Percentiles rank a stretch among this genome's conserved stretches.
Evolutionary conservation across 2,797 vertebrate genomes (phyloP).

Genomic region (Mormyrus hasselquistii): DNA sequence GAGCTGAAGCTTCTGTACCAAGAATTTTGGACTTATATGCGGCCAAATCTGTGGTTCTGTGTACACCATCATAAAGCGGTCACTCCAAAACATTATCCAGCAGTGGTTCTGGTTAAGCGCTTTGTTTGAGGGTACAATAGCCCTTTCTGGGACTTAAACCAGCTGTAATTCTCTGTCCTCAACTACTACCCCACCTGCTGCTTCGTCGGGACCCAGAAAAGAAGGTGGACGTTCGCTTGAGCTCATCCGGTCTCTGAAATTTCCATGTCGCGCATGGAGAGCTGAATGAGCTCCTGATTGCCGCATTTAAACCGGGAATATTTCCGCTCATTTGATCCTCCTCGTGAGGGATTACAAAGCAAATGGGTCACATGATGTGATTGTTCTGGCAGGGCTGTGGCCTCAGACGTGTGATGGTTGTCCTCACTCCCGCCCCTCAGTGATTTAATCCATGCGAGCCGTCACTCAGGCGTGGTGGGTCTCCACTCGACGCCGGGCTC

Average conservation of each 20-base stretch:
- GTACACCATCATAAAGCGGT: neutral
- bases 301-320: neutral
- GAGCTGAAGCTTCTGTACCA: neutral
- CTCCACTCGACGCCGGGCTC: neutral
- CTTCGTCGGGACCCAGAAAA: neutral
- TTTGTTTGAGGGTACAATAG: neutral
- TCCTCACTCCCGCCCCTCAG: neutral
- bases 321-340: neutral
- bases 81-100: neutral
- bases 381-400: neutral
- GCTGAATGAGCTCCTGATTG: neutral
- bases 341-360: neutral
- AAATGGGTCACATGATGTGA: neutral
- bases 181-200: neutral
- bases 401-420: neutral
- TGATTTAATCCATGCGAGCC: neutral
- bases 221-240: neutral
- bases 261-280: neutral
- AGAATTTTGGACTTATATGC: neutral
- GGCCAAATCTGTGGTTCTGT: neutral
- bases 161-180: neutral
- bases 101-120: neutral
- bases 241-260: neutral
- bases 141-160: neutral
- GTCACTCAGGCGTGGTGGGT: neutral